Evolutionary conservation across 2,888 invertebrate genomes (phyloP), one percentile per base, ranked within the genome.

Genomic region (Hypsopygia costalis): DNA sequence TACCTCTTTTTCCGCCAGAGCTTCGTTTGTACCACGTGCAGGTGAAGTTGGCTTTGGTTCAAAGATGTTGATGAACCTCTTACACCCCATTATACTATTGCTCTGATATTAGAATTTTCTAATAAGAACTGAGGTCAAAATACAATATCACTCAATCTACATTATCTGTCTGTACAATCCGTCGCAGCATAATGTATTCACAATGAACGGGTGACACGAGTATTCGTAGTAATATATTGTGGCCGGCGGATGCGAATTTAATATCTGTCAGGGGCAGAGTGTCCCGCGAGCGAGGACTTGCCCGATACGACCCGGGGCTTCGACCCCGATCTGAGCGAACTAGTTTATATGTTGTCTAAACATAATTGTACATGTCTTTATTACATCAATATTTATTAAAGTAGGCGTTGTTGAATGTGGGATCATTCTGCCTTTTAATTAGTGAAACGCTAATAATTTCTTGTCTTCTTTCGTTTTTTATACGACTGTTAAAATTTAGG

Each of bases 181-280:
- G 44, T 34, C 34, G 11, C 36, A 28, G 28, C 35, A 40, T 52
- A 49, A 52, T 52, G 47, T 47, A 49, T 51, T 47, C 49, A 47
- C 42, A 52, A 52, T 52, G 51, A 49, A 43, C 43, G 39, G 40
- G 43, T 43, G 49, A 47, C 49, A 44, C n/a, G 43, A 49, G 46
- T 50, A 48, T 50, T 53, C 45, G 43, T 47, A 42, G 44, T 41
- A 52, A 54, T 54, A 52, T 58, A 50, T 44, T 40, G 43, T 49
- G 44, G 46, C 36, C 42, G 38, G 44, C 41, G 46, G 66, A 72
- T 62, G 65, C 59, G 70, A 69, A 71, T 74, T 72, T 74, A 72
- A 74, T 74, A 72, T 72, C 69, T 74, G 74, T 70, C 72, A 69
- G 64, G 50, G 56, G 44, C 69, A 72, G 64, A 43, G 60, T 47